Percentiles rank a stretch among this genome's conserved stretches.
phyloP scores from a whole-genome alignment of 2,113 vertebrate genomes.

The Thunnus thynnus region DNA sequence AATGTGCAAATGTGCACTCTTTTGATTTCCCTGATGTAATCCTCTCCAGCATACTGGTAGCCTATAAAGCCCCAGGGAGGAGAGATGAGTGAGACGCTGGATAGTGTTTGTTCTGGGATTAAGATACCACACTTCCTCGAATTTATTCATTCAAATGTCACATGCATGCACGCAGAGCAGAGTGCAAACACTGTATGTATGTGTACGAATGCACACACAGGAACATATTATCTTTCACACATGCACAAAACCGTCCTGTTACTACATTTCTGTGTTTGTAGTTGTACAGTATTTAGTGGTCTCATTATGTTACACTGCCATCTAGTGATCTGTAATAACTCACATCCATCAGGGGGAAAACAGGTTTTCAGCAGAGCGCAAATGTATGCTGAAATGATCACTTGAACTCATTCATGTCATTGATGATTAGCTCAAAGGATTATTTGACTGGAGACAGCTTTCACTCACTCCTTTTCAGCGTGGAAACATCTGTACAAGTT shows the following conservation, averaged over 20 bases:
- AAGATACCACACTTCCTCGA: constrained; percentile 55
- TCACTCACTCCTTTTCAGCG: neutral
- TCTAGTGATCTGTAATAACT: constrained; percentile 56
- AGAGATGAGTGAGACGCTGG: constrained; percentile 55
- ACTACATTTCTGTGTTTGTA: neutral
- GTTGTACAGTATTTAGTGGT: neutral
- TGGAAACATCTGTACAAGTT: neutral
- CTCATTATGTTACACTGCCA: constrained; percentile 67
- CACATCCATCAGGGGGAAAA: neutral
- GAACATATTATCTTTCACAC: neutral
- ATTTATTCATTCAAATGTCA: constrained; percentile 64
- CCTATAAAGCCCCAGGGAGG: constrained; percentile 44
- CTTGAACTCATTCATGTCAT: neutral
- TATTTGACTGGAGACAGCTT: neutral
- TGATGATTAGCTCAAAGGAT: neutral
- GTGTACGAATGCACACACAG: neutral
- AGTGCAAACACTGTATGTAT: neutral
- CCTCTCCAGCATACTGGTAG: constrained; percentile 54
- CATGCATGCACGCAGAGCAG: constrained; percentile 11
- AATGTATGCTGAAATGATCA: neutral
- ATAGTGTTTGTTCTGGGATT: constrained; percentile 74
- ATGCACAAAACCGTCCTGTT: neutral
- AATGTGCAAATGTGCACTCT: constrained; percentile 74
- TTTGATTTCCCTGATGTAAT: constrained; percentile 77
- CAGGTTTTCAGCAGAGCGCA: constrained; percentile 1